Percentiles rank a stretch among this genome's conserved stretches.
Evolutionary conservation across 2,113 vertebrate genomes (phyloP).

Genomic region (Cettia cetti): DNA sequence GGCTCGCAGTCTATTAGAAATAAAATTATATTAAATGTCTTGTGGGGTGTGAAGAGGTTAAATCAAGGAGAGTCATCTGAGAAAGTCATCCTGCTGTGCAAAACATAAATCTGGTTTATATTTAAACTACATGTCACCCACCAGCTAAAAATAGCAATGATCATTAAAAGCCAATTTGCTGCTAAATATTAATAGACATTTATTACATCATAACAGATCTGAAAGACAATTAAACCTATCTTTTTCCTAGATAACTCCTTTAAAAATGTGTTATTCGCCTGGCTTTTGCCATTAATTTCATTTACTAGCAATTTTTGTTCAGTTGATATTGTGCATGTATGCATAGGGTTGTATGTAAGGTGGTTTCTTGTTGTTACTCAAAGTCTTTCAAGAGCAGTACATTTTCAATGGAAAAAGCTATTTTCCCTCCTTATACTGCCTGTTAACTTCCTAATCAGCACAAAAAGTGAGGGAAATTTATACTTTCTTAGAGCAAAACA

Average conservation of each 20-base stretch:
- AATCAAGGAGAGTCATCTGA: constrained; percentile 51
- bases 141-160: constrained; percentile 59
- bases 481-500: neutral
- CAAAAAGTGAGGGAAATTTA: neutral
- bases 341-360: neutral
- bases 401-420: neutral
- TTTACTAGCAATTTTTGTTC: neutral
- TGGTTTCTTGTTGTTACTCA: neutral
- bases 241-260: constrained; percentile 41
- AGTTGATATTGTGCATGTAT: neutral
- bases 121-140: constrained; percentile 49
- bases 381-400: neutral
- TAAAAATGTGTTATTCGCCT: constrained; percentile 11
- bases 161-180: constrained; percentile 71
- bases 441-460: neutral
- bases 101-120: constrained; percentile 66
- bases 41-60: constrained; percentile 63
- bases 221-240: constrained; percentile 61
- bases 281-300: constrained; percentile 15
- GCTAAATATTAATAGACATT: constrained; percentile 63
- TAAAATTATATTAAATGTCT: constrained; percentile 48
- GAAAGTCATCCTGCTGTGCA: constrained; percentile 45
- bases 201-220: constrained; percentile 60
- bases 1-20: constrained; percentile 51
- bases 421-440: neutral